Evolutionary conservation across 2,888 invertebrate species (phyloP), one percentile per base, ranked within the genome.

Genomic region (Cerastoderma edule): DNA sequence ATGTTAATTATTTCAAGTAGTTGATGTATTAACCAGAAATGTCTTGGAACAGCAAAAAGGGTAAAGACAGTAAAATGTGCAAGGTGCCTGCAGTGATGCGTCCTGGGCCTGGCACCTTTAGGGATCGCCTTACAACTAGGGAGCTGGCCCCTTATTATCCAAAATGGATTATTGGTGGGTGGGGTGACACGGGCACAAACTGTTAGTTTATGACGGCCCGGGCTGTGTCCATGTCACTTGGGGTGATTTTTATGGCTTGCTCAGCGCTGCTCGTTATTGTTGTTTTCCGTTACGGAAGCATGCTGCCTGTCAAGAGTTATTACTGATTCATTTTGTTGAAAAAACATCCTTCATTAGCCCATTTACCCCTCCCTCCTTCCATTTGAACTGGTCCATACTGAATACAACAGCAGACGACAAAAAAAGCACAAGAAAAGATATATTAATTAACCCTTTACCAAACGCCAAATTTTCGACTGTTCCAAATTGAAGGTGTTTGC

Each of bases 141-240:
- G 57, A 67, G 39, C 67, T 67, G 73, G 67, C 72, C 74, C 57
- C 35, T 74, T 64, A 78, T 78, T 74, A 78, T 64, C 60, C 65
- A 67, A 60, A 78, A 78, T 74, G 73, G 73, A 74, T 73, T 71
- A 78, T 67, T 66, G 71, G 74, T 74, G 74, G 78, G 73, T 70
- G 78, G 67, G 71, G 56, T 78, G 64, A 70, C 71, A 70, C 48
- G 67, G 74, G 73, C 60, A 63, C 22, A 39, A 50, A 56, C 54
- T 73, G 39, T 57, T 78, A 57, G 69, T 73, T 78, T 73, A 73
- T 70, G 70, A 67, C 67, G 54, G 27, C 27, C 27, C n/a, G 70
- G 24, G 8, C 10, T 33, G n/a, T 53, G 57, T 1, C 46, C 44
- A 33, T 57, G 54, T 66, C 50, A 63, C 69, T 35, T 48, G 50